phyloP scores from a whole-genome alignment of 1,140 invertebrate species.

The Drosophila tropicalis region DNA sequence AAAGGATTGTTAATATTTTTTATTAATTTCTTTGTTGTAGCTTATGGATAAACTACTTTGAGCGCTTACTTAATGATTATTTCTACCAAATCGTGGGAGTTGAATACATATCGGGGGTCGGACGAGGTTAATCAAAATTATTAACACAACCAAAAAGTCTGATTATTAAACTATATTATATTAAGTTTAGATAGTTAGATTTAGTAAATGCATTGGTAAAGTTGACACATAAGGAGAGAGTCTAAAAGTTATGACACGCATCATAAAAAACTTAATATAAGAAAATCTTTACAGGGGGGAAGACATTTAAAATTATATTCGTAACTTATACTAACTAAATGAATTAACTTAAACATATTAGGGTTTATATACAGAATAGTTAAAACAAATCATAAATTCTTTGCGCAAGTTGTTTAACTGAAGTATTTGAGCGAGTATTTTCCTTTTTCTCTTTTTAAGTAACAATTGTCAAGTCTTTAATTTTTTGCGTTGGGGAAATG shows the following conservation, averaged over 20 bases:
- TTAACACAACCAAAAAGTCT: conserved; percentile 61
- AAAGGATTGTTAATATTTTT: conserved; percentile 1
- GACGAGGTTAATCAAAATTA: conserved; percentile 29
- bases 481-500: conserved; percentile 11
- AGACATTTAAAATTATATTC: neutral
- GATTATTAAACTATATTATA: neutral
- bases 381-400: neutral
- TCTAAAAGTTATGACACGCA: conserved; percentile 1
- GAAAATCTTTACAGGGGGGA: neutral
- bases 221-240: conserved; percentile 14
- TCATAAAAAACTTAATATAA: neutral
- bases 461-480: conserved; percentile 47
- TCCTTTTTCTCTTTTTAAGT: conserved; percentile 24
- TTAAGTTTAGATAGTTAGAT: neutral
- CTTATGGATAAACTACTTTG: conserved; percentile 8
- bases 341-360: neutral
- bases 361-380: conserved; percentile 3
- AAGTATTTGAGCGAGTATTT: conserved; percentile 40
- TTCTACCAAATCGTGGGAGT: neutral
- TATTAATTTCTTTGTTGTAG: neutral
- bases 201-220: conserved; percentile 9
- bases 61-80: conserved; percentile 2
- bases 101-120: neutral
- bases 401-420: conserved; percentile 20
- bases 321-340: conserved; percentile 1